These are phyloP conservation scores for Leucophenga varia DNA, from an alignment of 1,140 invertebrate genomes.

Conservation along the genomic window DNA sequence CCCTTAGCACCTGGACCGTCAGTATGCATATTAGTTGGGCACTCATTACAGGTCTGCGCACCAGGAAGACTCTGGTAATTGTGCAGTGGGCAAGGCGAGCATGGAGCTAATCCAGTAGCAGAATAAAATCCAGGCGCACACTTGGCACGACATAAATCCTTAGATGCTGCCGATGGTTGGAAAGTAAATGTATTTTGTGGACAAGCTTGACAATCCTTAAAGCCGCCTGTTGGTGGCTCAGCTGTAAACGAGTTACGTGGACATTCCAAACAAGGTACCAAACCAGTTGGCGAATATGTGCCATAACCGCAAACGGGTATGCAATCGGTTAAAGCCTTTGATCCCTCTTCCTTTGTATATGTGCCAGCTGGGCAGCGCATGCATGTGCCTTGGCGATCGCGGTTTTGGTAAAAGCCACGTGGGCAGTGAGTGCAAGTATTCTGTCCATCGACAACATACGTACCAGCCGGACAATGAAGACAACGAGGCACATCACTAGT, in stretches of 20 bases:
- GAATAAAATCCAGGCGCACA: slow-evolving; percentile 92
- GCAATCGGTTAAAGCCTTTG: slow-evolving; percentile 79
- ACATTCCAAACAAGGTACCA: slow-evolving; percentile 94
- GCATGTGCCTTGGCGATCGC: slow-evolving; percentile 83
- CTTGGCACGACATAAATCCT: slow-evolving; percentile 83
- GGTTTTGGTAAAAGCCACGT: slow-evolving; percentile 89
- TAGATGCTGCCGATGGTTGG: slow-evolving; percentile 83
- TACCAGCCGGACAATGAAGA: slow-evolving; percentile 92
- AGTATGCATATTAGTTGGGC: slow-evolving; percentile 83
- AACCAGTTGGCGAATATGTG: slow-evolving; percentile 90
- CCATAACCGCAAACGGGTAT: slow-evolving; percentile 94
- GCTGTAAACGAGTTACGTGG: slow-evolving; percentile 88
- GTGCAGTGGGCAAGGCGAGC: slow-evolving; percentile 89
- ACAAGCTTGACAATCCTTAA: slow-evolving; percentile 91
- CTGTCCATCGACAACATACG: slow-evolving; percentile 85
- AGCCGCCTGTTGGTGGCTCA: slow-evolving; percentile 85
- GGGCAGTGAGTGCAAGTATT: slow-evolving; percentile 86
- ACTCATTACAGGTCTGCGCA: slow-evolving; percentile 81
- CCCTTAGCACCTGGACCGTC: slow-evolving; percentile 72
- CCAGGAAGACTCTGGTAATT: slow-evolving; percentile 87
- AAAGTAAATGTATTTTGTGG: slow-evolving; percentile 89
- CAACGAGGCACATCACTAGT: slow-evolving; percentile 90
- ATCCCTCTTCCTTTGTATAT: slow-evolving; percentile 89
- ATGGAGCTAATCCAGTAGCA: slow-evolving; percentile 91
- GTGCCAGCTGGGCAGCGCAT: slow-evolving; percentile 86